Evolutionary conservation across 2,888 invertebrate species (phyloP), one percentile per base, ranked within the genome.

Genomic region (Sussaba pulchella): DNA sequence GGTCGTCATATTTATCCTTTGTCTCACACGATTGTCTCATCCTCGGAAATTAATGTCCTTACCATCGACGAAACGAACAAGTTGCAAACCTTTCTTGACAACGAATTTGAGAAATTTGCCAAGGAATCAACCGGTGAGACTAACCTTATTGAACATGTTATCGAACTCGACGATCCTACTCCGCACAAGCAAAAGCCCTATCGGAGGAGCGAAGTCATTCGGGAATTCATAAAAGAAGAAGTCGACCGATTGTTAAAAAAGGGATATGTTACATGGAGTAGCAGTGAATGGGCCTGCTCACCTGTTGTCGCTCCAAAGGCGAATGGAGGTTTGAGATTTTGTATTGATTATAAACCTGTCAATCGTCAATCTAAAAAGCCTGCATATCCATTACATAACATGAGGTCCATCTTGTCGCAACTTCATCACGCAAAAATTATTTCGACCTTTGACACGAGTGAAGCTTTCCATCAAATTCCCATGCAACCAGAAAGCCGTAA

Each of bases 401-500:
- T 82, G 82, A 61, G 57, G 9, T 79, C 82, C 0, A 79, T 81
- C 8, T 54, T 79, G 43, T 78, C 75, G 4, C 81, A 81, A 69
- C 36, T 81, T 9, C 66, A 76, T 43, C 31, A 21, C 2, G 50
- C 50, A 2, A 50, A 50, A 1, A 50, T 50, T 19, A 50, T 50
- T 50, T 50, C 50, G 50, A 50, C 50, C 12, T 12, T 21, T 19
- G 50, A 50, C 24, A 50, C 21, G 50, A 50, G 50, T 19, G 80
- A 81, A 36, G 80, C 77, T 31, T 82, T 82, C 39, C 80, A 82
- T 21, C 80, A 80, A 31, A 80, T 82, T 10, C 82, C 77, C 3
- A 80, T 80, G 82, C 9, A 71, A 14, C 8, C 9, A 17, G 57
- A 14, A 52, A 52, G 26, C n/a, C 24, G 12, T 12, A 24, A 52